Base-by-base conservation (phyloP, 2,888 invertebrate species). In the Pseudococcus viburni region DNA sequence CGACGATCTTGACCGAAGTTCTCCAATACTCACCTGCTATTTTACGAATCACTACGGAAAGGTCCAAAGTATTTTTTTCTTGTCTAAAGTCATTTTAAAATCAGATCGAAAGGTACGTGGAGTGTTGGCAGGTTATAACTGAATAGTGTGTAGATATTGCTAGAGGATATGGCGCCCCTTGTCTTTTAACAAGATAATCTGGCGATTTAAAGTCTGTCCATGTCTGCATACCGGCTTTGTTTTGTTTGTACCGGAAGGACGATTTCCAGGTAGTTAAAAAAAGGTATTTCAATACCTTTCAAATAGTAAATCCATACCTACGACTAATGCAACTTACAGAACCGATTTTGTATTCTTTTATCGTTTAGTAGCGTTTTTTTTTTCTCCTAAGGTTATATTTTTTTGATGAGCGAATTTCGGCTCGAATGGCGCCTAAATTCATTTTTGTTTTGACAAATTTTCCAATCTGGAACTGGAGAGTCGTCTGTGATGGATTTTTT, bases 181-280 rank as follows among this genome's bases (percentile, higher is more conserved):
- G 80, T 83, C 80, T 83, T 83, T 83, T 83, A 83, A 83, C 80
- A 46, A 83, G 80, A 83, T 83, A 83, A 83, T 83, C 80, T 83
- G 46, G 80, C 80, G 80, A 83, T 83, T 83, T 83, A 83, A 83
- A 83, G 80, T 83, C 80, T 83, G 80, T 83, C 80, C 80, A 83
- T 83, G 80, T 83, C 80, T 83, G 80, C 39, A 83, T 83, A 83
- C 80, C 80, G 80, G 80, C 80, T 83, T 83, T 83, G 80, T 83
- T 83, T 83, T 83, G 80, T 83, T 46, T 46, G 46, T 46, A 46
- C 80, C 46, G 80, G 46, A 83, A 46, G 80, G 46, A 46, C 80
- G 80, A 83, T 83, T 83, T 83, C 80, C 80, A 83, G 80, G 80
- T 83, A 83, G 80, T 83, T 83, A 83, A 83, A 83, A n/a, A 83